Evolutionary conservation across 2,797 vertebrate species (phyloP), one percentile per base, ranked within the genome.

Genomic region (Schizothorax lantsangensis): DNA sequence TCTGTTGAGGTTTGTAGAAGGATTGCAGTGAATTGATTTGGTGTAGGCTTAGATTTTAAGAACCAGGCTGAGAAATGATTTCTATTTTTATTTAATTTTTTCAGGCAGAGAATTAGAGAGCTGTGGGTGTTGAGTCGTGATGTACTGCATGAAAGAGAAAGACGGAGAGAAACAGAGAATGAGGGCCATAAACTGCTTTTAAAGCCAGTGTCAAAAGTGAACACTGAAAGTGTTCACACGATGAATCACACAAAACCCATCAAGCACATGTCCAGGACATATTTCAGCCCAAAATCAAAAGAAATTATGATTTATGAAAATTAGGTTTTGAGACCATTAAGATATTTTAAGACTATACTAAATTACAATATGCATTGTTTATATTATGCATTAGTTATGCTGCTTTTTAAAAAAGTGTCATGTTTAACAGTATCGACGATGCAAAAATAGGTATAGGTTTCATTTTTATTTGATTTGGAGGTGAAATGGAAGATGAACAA

Each of bases 111-210:
- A 89, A 88, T 86, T 83, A 87, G 85, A 86, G 80, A 68, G 84
- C 68, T 91, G 88, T 91, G 89, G 88, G 87, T 88, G 89, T 90
- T 84, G 59, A 91, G 84, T 90, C 84, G 86, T 91, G 89, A 89
- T 87, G 80, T 77, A 64, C 57, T 54, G 78, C 62, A 62, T 84
- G 86, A 84, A 85, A 62, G 57, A 79, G 83, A n/a, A 68, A 74
- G 19, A 69, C 17, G 73, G 59, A 73, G 66, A 30, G 49, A 81
- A 30, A 72, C 21, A 33, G 52, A 74, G 49, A 47, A 81, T n/a
- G 59, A 64, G 21, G 17, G 36, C n/a, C 45, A 77, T 64, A 43
- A 30, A 64, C 33, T 45, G 57, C 36, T 71, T 81, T 54, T 81
- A 83, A 74, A 84, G 38, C 38, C 59, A 36, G 45, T 21, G 14